A percentile compares a stretch with the other conserved stretches of the same genome.
Conservation (phyloP, 2,888 invertebrate genomes). For the Apamea sordens region DNA sequence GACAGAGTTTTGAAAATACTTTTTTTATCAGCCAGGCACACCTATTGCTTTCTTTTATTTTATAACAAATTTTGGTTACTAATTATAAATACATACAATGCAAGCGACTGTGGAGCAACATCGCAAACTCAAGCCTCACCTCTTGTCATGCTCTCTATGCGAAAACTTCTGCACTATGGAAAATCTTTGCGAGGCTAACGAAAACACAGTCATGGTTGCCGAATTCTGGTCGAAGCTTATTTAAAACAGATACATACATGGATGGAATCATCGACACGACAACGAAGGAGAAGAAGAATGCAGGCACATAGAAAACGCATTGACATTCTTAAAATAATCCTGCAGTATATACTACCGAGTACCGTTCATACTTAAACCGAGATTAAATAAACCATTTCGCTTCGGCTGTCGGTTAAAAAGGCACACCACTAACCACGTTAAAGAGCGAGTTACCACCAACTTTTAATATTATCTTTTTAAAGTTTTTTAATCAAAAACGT, state of each 20-base stretch:
- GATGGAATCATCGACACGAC: background rate
- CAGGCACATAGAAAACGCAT: too few relatives aligned
- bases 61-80: background rate
- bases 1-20: conserved; percentile 15
- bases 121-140: background rate
- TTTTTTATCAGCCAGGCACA: background rate
- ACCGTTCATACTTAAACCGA: background rate
- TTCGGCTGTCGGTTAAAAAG: conserved; percentile 43
- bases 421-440: conserved; percentile 43
- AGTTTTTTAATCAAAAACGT: conserved; percentile 77
- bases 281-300: background rate
- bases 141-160: background rate
- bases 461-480: conserved; percentile 73
- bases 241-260: background rate
- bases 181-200: background rate
- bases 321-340: background rate
- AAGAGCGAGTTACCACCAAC: conserved; percentile 63
- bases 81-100: background rate
- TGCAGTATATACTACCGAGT: background rate
- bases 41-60: background rate
- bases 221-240: background rate
- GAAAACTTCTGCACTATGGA: background rate
- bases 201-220: background rate
- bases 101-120: background rate
- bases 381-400: conserved; percentile 44